Evolutionary conservation across 1,140 invertebrate species (phyloP), one percentile per base, ranked within the genome.

Genomic region (Anadara kagoshimensis): DNA sequence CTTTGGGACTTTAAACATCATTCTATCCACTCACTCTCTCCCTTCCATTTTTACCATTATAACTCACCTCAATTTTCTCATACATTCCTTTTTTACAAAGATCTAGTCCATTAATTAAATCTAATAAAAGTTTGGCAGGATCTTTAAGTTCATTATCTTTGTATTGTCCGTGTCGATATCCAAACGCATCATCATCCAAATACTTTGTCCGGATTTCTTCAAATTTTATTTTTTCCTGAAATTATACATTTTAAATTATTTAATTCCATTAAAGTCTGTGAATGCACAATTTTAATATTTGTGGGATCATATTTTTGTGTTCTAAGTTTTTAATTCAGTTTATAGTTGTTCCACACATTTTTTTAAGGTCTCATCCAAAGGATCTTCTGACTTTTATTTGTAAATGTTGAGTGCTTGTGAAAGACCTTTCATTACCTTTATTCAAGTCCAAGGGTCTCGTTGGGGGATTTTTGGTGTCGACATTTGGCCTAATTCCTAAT

Each of bases 91-190:
- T 63, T 57, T 51, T 61, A 47, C 58, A 67, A 36, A 44, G 45
- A 36, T 49, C 49, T 12, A 71, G 44, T 7, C 58, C 41, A 16
- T 64, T 43, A 3, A 78, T 29, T 22, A 78, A 49, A 49, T 78
- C 77, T 26, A 78, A 47, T 8, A 78, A 54, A 11, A 78, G 44
- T 62, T 78, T 78, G 24, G 56, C 69, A 14, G 69, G 73, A 66
- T 72, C 65, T 14, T 72, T 67, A 24, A 67, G 41, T 66, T 78
- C 77, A n/a, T 71, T 73, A 16, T 72, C 69, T 18, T 64, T 72
- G 20, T 75, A 78, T 54, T 78, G 72, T 5, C 69, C 73, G 36
- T 72, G 56, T 20, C 20, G 45, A 41, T 78, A 75, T 4, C 73
- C 73, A 64, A 72, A 61, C 18, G 64, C 72, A 4, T 53, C 56